Conservation (phyloP, 2,888 invertebrate species). For the Platynereis dumerilii region DNA sequence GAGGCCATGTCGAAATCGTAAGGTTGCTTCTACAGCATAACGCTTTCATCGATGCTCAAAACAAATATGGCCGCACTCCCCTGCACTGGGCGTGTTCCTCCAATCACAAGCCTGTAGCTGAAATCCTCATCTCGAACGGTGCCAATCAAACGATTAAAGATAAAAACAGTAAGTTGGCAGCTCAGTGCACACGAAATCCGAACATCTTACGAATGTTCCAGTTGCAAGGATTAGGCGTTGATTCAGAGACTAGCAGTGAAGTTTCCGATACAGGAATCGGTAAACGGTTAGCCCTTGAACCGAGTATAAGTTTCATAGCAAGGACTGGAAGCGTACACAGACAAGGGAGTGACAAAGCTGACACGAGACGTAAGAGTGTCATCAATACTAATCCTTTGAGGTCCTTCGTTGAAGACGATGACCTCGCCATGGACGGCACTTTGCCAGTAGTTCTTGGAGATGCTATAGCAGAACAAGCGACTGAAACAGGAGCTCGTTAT, state of each 20-base stretch:
- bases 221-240: background rate
- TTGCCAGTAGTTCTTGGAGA: background rate
- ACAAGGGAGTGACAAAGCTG: background rate
- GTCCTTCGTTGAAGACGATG: background rate
- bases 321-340: background rate
- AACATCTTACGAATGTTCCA: background rate
- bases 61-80: slow-evolving; percentile 4
- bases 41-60: background rate
- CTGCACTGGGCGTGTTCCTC: slow-evolving; percentile 6
- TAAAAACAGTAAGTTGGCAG: background rate
- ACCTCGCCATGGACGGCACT: background rate
- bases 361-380: background rate
- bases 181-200: slow-evolving; percentile 1
- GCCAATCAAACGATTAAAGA: background rate
- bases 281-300: background rate
- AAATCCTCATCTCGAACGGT: background rate
- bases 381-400: background rate
- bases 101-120: background rate
- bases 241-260: background rate
- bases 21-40: slow-evolving; percentile 16
- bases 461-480: background rate
- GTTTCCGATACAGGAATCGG: background rate
- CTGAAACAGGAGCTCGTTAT: background rate
- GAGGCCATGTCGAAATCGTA: slow-evolving; percentile 18
- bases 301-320: background rate